Percentiles rank a stretch among this genome's conserved stretches.
phyloP scores from a whole-genome alignment of 2,888 invertebrate species.

The Philereme vetulata region DNA sequence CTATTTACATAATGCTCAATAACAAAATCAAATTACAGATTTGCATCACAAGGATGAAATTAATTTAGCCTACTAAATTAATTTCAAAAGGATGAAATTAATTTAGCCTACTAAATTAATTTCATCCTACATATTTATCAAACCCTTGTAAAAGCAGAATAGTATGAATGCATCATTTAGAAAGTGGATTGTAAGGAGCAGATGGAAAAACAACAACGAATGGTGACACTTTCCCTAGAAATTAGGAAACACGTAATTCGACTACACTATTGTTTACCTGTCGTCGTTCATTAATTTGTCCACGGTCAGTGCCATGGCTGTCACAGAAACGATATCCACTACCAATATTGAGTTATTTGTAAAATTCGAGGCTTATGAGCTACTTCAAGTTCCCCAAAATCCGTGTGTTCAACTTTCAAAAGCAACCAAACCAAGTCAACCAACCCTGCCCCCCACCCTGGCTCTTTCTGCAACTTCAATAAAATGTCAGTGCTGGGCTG shows the following conservation, averaged over 20 bases:
- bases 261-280: constrained; percentile 58
- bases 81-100: not conserved
- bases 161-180: constrained; percentile 1
- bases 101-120: too few relatives aligned
- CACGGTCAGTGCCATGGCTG: constrained; percentile 69
- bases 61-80: not conserved
- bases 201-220: constrained; percentile 27
- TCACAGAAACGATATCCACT: constrained; percentile 24
- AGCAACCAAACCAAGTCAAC: too few relatives aligned
- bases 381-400: constrained; percentile 55
- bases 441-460: too few relatives aligned
- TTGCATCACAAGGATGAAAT: not conserved
- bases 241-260: constrained; percentile 42
- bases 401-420: constrained; percentile 46
- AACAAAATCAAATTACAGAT: not conserved
- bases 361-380: constrained; percentile 44
- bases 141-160: not conserved
- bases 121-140: not conserved
- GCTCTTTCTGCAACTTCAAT: too few relatives aligned
- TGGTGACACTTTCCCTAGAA: constrained; percentile 63
- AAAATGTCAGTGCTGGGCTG: too few relatives aligned
- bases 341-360: constrained; percentile 27
- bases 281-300: constrained; percentile 76
- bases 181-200: constrained; percentile 5
- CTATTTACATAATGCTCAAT: constrained; percentile 1